Base-by-base conservation (phyloP, 2,113 vertebrate genomes). In the Myiagra hebetior region DNA sequence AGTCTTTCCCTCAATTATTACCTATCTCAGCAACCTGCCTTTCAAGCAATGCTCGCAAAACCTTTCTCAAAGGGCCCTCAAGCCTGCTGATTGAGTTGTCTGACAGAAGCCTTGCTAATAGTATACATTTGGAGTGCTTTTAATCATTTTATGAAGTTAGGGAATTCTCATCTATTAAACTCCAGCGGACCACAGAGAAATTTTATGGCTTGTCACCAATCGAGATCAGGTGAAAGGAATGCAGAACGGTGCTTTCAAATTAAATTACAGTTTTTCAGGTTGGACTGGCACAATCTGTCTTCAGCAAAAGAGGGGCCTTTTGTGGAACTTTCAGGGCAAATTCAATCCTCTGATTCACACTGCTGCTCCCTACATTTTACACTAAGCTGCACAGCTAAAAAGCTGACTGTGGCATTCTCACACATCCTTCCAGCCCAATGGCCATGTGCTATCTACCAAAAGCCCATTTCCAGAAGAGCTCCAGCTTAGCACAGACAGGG, bases 221-320 rank as follows among this genome's bases (percentile, higher is more conserved):
- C 1, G 9, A 91, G 89, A 96, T 73, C 81, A 93, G 85, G 92
- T 75, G 64, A 84, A 96, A 89, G 81, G 55, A 91, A 88, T 79
- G 89, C 86, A 81, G 85, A 94, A 87, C 7, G 7, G 49, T 50
- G 68, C 83, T 93, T 95, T 96, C 86, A 96, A 96, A 97, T 96
- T 96, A 96, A 97, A 97, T 95, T 95, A 90, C 78, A 72, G 72
- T 75, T 96, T 96, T 95, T 94, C 81, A 78, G 93, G 80, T 85
- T 92, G 91, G 92, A 92, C 76, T 93, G 81, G 84, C 91, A 96
- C 90, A 95, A 91, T 95, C 91, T 94, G 83, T 85, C 90, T 96
- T 91, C 75, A 92, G 85, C 41, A 91, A 95, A 91, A 94, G 70
- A 60, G 44, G 14, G 78, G 50, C 44, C 49, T 91, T 90, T 76